Evolutionary conservation across 2,888 invertebrate species (phyloP), one percentile per base, ranked within the genome.

Genomic region (Siphlonurus alternatus): DNA sequence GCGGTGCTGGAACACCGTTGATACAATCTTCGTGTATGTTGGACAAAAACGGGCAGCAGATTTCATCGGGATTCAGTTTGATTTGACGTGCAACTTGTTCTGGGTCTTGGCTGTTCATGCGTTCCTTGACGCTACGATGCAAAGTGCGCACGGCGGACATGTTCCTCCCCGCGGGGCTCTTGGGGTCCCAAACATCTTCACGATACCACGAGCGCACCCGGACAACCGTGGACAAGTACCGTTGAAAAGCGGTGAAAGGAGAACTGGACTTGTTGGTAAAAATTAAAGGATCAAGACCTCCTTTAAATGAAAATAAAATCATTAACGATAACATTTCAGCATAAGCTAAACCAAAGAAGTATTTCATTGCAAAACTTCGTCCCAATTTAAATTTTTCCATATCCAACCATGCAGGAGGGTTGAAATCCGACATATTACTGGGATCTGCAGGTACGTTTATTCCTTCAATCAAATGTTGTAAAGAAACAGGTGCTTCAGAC

Each of bases 251-350:
- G n/a, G 75, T 75, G 61, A 70, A 72, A 1, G 79, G 77, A 1
- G 77, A 78, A 63, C 76, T 73, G 0, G 81, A 79, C 53, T 75
- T 74, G 0, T 72, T 72, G 1, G 80, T 81, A 23, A 75, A 72
- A 2, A 80, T 76, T 7, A 82, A 68, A 0, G 78, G 75, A 15
- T 75, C 71, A 1, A 80, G 67, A 1, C 76, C 73, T 23, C 75
- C 72, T 1, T 71, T 70, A 18, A 77, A 73, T 15, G 75, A 73
- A 65, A 80, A 75, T 1, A 80, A 70, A 38, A 71, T 66, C 3
- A 76, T 70, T 18, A 81, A 70, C 0, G 78, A 75, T 2, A 75
- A 64, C 61, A 78, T 65, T 69, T 78, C 73, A 0, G 75, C 71
- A 51, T 73, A 71, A 7, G 69, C 67, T 1, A 78, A 66, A 0